phyloP scores from a whole-genome alignment of 92 coral and sea anemone genomes.

The Phenganax marumi region DNA sequence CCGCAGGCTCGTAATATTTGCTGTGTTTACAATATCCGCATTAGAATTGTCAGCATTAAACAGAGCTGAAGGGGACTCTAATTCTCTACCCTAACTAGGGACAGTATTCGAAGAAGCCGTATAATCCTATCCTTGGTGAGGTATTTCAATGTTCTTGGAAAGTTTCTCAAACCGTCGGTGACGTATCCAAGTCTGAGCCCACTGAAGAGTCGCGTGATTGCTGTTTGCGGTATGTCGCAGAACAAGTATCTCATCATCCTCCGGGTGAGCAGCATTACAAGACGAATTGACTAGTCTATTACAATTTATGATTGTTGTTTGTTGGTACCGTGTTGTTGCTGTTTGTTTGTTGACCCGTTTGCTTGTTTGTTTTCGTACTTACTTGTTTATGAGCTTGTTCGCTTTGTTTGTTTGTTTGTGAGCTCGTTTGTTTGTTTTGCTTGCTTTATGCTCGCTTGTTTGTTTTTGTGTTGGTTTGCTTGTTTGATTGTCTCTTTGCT shows the following conservation, averaged over 20 bases:
- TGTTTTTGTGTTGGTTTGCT: no score
- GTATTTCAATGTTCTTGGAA: conserved; percentile 91
- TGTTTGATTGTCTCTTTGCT: no score
- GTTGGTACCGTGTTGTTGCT: neutral
- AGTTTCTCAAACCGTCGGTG: conserved; percentile 64
- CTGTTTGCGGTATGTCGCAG: conserved; percentile 75
- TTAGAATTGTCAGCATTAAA: neutral
- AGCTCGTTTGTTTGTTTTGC: no score
- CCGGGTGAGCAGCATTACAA: conserved; percentile 66
- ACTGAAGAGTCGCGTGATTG: conserved; percentile 57
- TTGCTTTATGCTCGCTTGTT: no score
- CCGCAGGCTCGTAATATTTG: no score
- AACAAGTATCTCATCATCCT: conserved; percentile 98
- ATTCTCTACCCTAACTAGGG: conserved; percentile 55
- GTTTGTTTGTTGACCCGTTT: neutral
- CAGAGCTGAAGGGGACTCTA: neutral
- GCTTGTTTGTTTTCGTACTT: no score
- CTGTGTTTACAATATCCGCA: no score
- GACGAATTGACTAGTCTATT: neutral
- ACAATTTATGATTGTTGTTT: neutral
- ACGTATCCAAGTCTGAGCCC: conserved; percentile 43
- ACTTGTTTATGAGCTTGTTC: no score
- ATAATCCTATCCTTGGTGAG: conserved; percentile 96
- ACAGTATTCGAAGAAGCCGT: conserved; percentile 90
- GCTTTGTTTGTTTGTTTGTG: no score